phyloP scores from a whole-genome alignment of 2,888 invertebrate species.

The Empis livida region DNA sequence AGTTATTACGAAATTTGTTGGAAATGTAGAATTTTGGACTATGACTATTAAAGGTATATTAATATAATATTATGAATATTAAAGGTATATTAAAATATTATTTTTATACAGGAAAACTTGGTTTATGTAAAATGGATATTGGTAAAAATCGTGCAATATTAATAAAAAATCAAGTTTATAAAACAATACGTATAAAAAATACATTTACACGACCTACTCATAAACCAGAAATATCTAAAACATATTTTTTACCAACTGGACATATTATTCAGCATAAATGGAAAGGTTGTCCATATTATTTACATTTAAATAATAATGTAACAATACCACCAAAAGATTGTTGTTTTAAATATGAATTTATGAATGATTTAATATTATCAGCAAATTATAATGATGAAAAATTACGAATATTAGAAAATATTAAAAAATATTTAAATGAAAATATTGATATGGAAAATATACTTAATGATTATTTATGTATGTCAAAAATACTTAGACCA shows the following conservation, averaged over 20 bases:
- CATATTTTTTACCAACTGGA: conserved; percentile 8
- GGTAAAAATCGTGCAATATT: conserved; percentile 6
- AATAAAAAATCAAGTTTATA: conserved; percentile 3
- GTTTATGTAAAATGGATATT: conserved; percentile 4
- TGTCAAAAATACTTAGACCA: conserved; percentile 7
- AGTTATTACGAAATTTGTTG: conserved; percentile 21
- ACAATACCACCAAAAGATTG: not conserved
- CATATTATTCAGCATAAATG: conserved; percentile 9
- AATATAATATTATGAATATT: no score
- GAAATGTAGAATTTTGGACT: conserved; percentile 23
- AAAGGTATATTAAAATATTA: not conserved
- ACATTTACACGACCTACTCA: not conserved
- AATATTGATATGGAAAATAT: conserved; percentile 7
- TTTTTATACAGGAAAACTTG: conserved; percentile 5
- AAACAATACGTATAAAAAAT: conserved; percentile 6
- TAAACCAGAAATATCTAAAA: conserved; percentile 6
- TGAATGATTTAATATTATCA: conserved; percentile 6
- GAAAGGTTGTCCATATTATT: conserved; percentile 6
- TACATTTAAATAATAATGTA: conserved; percentile 4
- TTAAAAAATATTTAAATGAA: conserved; percentile 6
- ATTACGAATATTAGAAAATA: conserved; percentile 2
- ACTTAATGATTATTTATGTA: conserved; percentile 9
- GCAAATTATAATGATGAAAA: conserved; percentile 9
- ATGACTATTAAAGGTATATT: conserved; percentile 23
- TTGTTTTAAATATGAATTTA: conserved; percentile 4